These are phyloP conservation scores for Troides helena DNA, from an alignment of 2,888 invertebrate species.

Conservation along the genomic window DNA sequence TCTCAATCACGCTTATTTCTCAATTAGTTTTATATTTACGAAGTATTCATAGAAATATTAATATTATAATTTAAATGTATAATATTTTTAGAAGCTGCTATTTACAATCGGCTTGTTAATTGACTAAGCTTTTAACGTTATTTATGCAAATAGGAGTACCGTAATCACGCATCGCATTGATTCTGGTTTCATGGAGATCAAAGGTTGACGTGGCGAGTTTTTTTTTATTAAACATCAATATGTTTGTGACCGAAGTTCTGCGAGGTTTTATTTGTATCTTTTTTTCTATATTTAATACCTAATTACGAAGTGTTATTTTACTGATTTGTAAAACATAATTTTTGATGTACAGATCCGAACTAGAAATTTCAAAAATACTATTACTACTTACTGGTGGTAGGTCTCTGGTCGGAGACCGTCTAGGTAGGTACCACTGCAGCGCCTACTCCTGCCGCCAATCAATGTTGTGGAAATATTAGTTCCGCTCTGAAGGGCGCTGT, in stretches of 20 bases:
- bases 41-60: conserved; percentile 6
- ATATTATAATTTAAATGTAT: not conserved
- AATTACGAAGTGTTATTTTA: no score
- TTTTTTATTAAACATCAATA: not conserved
- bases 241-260: not conserved
- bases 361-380: no score
- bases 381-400: no score
- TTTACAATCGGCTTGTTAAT: not conserved
- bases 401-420: no score
- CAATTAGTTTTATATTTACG: conserved; percentile 17
- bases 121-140: not conserved
- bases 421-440: no score
- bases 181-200: not conserved
- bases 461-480: no score
- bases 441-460: no score
- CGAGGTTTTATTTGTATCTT: no score
- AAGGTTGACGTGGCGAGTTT: not conserved
- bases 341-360: no score
- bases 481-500: no score
- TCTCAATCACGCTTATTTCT: conserved; percentile 20
- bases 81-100: not conserved
- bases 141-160: not conserved
- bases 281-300: no score
- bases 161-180: not conserved
- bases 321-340: no score